Evolutionary conservation across 2,888 invertebrate species (phyloP).

Genomic region (Platycheirus albimanus): DNA sequence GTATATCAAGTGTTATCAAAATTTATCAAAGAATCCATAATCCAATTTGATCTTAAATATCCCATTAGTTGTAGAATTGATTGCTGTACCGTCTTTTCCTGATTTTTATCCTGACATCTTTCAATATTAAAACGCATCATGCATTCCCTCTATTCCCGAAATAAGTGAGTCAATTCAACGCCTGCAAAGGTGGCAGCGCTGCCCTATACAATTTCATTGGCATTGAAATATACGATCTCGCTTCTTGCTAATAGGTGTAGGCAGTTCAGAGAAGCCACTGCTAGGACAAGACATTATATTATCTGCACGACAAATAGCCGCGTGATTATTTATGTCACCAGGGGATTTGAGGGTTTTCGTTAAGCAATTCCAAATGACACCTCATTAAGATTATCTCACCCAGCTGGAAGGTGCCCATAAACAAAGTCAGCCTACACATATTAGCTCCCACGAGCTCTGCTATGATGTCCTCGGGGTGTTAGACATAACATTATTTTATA

Average conservation of each 20-base stretch:
- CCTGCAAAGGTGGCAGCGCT: constrained; percentile 29
- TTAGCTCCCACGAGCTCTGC: constrained; percentile 2
- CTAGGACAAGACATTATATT: constrained; percentile 55
- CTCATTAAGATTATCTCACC: constrained; percentile 72
- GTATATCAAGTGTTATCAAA: too few species aligned
- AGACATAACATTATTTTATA: constrained; percentile 1
- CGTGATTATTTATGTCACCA: constrained; percentile 71
- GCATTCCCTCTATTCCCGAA: constrained; percentile 29
- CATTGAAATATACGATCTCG: constrained; percentile 64
- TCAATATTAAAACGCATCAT: constrained; percentile 50
- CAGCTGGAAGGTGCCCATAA: constrained; percentile 60
- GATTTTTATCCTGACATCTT: constrained; percentile 52
- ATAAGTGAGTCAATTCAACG: constrained; percentile 49
- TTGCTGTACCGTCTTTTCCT: constrained; percentile 31
- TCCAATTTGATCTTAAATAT: constrained; percentile 52
- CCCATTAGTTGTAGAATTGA: constrained; percentile 62
- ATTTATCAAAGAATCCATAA: constrained; percentile 37
- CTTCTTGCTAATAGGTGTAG: constrained; percentile 68
- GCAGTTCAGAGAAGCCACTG: constrained; percentile 55
- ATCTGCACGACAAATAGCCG: constrained; percentile 68
- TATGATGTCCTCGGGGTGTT: constrained; percentile 28
- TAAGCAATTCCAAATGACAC: constrained; percentile 71
- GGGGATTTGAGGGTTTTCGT: constrained; percentile 70
- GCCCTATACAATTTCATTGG: constrained; percentile 10
- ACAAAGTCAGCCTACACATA: constrained; percentile 62